Evolutionary conservation across 2,797 vertebrate species (phyloP).

Genomic region (Poeciliopsis infans): DNA sequence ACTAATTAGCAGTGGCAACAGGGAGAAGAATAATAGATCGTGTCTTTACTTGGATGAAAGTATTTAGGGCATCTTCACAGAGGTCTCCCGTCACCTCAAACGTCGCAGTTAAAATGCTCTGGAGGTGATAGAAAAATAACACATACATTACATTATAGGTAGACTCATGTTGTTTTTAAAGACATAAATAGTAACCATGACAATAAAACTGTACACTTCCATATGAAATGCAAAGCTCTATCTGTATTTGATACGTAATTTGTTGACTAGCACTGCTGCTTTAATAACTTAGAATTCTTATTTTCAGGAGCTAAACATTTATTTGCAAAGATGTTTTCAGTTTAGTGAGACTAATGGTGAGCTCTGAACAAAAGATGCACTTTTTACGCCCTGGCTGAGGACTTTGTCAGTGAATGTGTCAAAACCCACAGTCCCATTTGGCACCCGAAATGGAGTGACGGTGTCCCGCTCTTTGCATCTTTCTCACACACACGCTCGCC

Average conservation of each 20-base stretch:
- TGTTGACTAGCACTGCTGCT: background rate
- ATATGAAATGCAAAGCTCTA: background rate
- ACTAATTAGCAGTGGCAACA: conserved; percentile 32
- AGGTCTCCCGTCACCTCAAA: conserved; percentile 90
- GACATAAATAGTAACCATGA: background rate
- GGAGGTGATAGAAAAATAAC: conserved; percentile 31
- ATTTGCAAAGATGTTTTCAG: conserved; percentile 12
- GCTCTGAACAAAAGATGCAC: conserved; percentile 51
- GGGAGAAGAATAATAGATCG: conserved; percentile 10
- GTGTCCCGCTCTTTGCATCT: conserved; percentile 12
- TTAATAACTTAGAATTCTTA: background rate
- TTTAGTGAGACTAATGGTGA: conserved; percentile 49
- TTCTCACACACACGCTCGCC: conserved; percentile 14
- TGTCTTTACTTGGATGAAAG: conserved; percentile 90
- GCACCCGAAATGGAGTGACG: conserved; percentile 47
- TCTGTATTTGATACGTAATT: background rate
- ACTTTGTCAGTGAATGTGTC: conserved; percentile 59
- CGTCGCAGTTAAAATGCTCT: conserved; percentile 93
- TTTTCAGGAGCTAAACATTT: background rate
- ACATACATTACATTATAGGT: too few species aligned
- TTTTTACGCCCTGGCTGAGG: conserved; percentile 64
- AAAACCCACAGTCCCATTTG: conserved; percentile 54
- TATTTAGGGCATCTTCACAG: conserved; percentile 88
- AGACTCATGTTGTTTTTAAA: background rate
- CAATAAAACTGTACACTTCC: background rate